phyloP scores from a whole-genome alignment of 2,888 invertebrate species.

The Vannuccia rotundouncinata region DNA sequence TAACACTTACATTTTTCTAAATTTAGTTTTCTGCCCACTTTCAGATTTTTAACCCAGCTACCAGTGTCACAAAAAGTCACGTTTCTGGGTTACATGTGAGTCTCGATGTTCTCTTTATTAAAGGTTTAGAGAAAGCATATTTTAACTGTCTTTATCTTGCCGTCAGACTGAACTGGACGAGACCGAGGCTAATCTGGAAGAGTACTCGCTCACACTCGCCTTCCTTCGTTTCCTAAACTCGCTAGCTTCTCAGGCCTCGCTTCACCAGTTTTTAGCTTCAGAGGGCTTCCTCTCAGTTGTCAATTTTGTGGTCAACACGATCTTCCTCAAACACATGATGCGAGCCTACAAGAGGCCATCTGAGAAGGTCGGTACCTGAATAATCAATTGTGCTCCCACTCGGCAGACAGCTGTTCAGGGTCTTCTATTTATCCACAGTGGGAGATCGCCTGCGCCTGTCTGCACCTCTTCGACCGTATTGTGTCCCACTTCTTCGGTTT shows the following conservation, averaged over 20 bases:
- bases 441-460: background rate
- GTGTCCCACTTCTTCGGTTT: background rate
- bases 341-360: slow-evolving; percentile 72
- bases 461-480: background rate
- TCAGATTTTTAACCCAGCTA: background rate
- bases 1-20: too few relatives aligned
- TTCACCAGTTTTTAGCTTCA: slow-evolving; percentile 17
- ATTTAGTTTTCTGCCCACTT: too few relatives aligned
- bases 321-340: slow-evolving; percentile 71
- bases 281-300: slow-evolving; percentile 50
- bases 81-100: slow-evolving; percentile 45
- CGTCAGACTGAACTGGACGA: slow-evolving; percentile 81
- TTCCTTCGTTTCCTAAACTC: slow-evolving; percentile 70
- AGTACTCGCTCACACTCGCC: slow-evolving; percentile 77
- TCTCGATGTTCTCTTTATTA: too few relatives aligned
- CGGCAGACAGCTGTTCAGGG: too few relatives aligned
- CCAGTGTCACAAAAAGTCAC: slow-evolving; percentile 39
- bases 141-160: background rate
- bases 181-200: slow-evolving; percentile 80
- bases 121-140: background rate
- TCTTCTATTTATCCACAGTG: too few relatives aligned
- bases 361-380: too few relatives aligned
- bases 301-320: slow-evolving; percentile 69
- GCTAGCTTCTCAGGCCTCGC: slow-evolving; percentile 63
- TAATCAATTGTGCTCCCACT: too few relatives aligned